These are phyloP conservation scores for Phaethornis superciliosus DNA, from an alignment of 2,113 vertebrate genomes.

Conservation along the genomic window DNA sequence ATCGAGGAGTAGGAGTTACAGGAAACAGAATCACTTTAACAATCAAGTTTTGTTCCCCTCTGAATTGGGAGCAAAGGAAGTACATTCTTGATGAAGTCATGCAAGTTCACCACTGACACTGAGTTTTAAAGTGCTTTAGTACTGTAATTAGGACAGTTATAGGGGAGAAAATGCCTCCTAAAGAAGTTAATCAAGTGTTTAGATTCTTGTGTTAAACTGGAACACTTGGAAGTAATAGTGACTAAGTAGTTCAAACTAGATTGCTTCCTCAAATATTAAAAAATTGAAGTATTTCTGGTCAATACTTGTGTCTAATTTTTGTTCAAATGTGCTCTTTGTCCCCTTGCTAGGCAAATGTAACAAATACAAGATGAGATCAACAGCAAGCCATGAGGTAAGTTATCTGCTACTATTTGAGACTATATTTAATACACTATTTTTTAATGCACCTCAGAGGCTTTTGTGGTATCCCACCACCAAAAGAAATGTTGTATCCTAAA, in stretches of 20 bases:
- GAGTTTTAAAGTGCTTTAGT: background rate
- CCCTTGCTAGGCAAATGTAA: background rate
- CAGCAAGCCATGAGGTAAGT: background rate
- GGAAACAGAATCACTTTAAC: conserved; percentile 20
- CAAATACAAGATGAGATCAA: background rate
- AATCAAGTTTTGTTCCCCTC: conserved; percentile 9
- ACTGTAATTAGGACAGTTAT: background rate
- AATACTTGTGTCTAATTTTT: background rate
- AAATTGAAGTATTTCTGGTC: background rate
- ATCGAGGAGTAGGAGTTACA: background rate
- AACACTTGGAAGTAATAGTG: background rate
- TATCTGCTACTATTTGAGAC: background rate
- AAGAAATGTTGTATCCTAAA: background rate
- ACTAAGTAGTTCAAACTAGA: background rate
- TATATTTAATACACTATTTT: background rate
- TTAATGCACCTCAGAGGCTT: background rate
- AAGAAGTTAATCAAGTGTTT: background rate
- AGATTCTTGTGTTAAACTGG: background rate
- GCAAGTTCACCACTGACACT: background rate
- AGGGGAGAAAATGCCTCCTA: background rate
- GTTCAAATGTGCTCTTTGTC: background rate
- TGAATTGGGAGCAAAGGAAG: background rate
- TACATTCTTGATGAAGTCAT: conserved; percentile 10
- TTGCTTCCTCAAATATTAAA: background rate
- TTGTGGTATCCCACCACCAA: background rate